Percentiles rank a stretch among this genome's conserved stretches.
Conservation (phyloP, 2,888 invertebrate species). For the Lobophora halterata region DNA sequence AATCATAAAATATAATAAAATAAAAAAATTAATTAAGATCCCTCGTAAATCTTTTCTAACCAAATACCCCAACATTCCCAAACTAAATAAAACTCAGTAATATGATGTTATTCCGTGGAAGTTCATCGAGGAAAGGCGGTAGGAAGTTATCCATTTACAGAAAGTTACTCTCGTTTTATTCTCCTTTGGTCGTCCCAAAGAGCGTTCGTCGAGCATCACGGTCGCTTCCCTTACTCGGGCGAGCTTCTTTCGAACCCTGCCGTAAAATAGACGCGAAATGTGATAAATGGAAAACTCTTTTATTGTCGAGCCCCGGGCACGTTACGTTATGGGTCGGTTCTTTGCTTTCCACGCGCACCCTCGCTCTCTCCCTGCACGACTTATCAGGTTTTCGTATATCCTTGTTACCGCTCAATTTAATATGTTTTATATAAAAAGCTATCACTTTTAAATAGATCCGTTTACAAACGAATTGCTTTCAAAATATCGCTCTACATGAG, state of each 20-base stretch:
- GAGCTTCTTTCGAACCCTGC: conserved; percentile 68
- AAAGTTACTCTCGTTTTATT: conserved; percentile 73
- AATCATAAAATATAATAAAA: no score
- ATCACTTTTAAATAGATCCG: conserved; percentile 51
- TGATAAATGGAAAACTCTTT: conserved; percentile 80
- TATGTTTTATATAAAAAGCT: conserved; percentile 62
- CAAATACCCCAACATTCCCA: conserved; percentile 1
- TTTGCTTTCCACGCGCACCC: conserved; percentile 54
- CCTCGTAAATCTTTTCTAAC: not conserved
- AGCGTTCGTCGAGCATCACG: conserved; percentile 62
- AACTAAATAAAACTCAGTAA: conserved; percentile 19
- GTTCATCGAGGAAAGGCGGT: conserved; percentile 66
- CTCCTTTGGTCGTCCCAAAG: conserved; percentile 66
- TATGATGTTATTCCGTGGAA: conserved; percentile 56
- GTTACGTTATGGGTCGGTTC: conserved; percentile 68
- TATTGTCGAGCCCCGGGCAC: conserved; percentile 69
- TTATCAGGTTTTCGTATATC: conserved; percentile 76
- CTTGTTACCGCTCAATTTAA: conserved; percentile 75
- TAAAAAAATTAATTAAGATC: not conserved
- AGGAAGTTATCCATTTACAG: conserved; percentile 72
- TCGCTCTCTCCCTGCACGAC: conserved; percentile 55
- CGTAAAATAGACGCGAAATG: conserved; percentile 80
- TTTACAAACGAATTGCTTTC: conserved; percentile 57
- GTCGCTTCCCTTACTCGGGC: conserved; percentile 61
- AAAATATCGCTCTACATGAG: conserved; percentile 54